phyloP scores from a whole-genome alignment of 1,140 invertebrate genomes.

The Rhyacophila brunnea region DNA sequence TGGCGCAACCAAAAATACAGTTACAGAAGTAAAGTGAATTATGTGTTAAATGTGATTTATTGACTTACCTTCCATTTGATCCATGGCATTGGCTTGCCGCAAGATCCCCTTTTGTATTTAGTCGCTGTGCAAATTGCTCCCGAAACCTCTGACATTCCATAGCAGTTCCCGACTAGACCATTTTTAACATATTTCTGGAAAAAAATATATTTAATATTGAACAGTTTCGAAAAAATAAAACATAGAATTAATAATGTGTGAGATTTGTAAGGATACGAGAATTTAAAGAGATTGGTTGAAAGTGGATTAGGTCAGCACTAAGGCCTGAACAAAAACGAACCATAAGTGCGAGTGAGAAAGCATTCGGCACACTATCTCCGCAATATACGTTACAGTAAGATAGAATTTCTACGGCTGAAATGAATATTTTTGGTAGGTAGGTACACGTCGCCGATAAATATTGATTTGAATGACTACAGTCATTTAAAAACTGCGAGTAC shows the following conservation, averaged over 20 bases:
- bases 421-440: no score
- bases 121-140: neutral
- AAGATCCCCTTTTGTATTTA: slow-evolving; percentile 4
- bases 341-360: no score
- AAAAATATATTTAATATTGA: no score
- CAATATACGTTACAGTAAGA: no score
- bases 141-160: slow-evolving; percentile 17
- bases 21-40: neutral
- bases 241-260: neutral
- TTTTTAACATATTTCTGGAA: slow-evolving; percentile 24
- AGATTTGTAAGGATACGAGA: neutral
- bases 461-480: no score
- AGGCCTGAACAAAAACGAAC: no score
- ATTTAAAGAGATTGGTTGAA: neutral
- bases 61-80: slow-evolving; percentile 24
- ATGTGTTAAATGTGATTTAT: neutral
- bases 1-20: no score
- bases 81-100: slow-evolving; percentile 16
- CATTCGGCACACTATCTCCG: no score
- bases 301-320: neutral
- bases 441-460: neutral
- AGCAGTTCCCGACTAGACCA: slow-evolving; percentile 2
- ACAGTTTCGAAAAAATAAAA: neutral
- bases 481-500: neutral
- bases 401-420: no score